Evolutionary conservation across 2,888 invertebrate species (phyloP), one percentile per base, ranked within the genome.

Genomic region (Diabrotica balteata): DNA sequence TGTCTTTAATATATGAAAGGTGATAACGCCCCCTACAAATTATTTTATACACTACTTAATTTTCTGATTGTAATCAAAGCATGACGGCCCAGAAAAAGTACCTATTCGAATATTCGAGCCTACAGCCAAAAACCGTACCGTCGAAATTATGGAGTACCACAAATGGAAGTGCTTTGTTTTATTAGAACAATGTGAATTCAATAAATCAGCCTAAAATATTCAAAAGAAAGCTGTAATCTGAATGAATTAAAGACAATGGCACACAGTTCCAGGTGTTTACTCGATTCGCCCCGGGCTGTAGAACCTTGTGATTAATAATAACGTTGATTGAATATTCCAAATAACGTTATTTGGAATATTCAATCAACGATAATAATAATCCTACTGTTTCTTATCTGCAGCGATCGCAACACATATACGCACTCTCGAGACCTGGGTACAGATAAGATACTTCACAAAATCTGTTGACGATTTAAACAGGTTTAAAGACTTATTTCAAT

Each of bases 301-400:
- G 66, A 55, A 59, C 70, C 70, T 73, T 78, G 80, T 82, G 82
- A 82, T 82, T 82, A 82, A 83, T 83, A 80, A n/a, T n/a, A n/a
- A n/a, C n/a, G n/a, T n/a, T n/a, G n/a, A n/a, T n/a, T n/a, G n/a
- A n/a, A n/a, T n/a, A n/a, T n/a, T n/a, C n/a, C n/a, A n/a, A n/a
- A n/a, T n/a, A n/a, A n/a, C n/a, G n/a, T n/a, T n/a, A n/a, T n/a
- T n/a, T n/a, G n/a, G n/a, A n/a, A n/a, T n/a, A n/a, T n/a, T n/a
- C n/a, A n/a, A n/a, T n/a, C n/a, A n/a, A n/a, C n/a, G n/a, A n/a
- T n/a, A n/a, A 80, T 79, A 78, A 82, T 52, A 78, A 82, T 80
- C 82, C 83, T 83, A 82, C 83, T 80, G 83, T 82, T 79, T 76
- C 78, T 73, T 82, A 82, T 82, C 82, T 76, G 59, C 61, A 59